Evolutionary conservation across 2,888 invertebrate genomes (phyloP), one percentile per base, ranked within the genome.

Genomic region (Brachypalpus laphriformis): DNA sequence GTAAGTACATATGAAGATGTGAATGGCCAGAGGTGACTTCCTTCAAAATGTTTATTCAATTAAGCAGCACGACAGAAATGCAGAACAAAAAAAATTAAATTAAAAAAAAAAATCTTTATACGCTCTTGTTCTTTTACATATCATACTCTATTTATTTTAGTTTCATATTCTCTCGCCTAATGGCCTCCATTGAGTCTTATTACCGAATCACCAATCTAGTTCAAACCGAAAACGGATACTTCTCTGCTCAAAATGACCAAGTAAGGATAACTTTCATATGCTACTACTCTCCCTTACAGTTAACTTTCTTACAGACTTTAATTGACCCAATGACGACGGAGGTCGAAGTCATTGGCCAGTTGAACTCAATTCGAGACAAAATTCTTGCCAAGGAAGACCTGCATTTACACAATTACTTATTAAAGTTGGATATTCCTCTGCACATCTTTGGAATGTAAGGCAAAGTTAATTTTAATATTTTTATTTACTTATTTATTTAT

Each of bases 401-500:
- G 6, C 93, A 94, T 85, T 91, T 96, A 45, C 95, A 92, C 87
- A 93, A 93, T 81, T 96, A 96, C 92, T 92, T 97, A 61, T 93
- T 94, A 49, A 92, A 93, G 61, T 93, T 96, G 88, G 96, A 96
- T 89, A 96, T 97, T 88, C 95, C 96, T n/a, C 94, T 97, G 89
- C 96, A 97, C 88, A 93, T 97, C 40, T 97, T 96, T 91, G 97
- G 97, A 90, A 96, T 97, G 97, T 97, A 91, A 93, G 70, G 20
- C 7, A 34, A 14, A n/a, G n/a, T n/a, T n/a, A n/a, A n/a, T n/a
- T n/a, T n/a, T 40, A n/a, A 3, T 16, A 2, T 20, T n/a, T 9
- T n/a, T 14, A 5, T 18, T 42, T 8, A 3, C 7, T 8, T 37
- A 9, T 51, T 8, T 25, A 3, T 56, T 0, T 2, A 22, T 2